Percentiles rank a stretch among this genome's conserved stretches.
Conservation (phyloP, 2,797 vertebrate genomes). For the Sphenopsis melanotis region DNA sequence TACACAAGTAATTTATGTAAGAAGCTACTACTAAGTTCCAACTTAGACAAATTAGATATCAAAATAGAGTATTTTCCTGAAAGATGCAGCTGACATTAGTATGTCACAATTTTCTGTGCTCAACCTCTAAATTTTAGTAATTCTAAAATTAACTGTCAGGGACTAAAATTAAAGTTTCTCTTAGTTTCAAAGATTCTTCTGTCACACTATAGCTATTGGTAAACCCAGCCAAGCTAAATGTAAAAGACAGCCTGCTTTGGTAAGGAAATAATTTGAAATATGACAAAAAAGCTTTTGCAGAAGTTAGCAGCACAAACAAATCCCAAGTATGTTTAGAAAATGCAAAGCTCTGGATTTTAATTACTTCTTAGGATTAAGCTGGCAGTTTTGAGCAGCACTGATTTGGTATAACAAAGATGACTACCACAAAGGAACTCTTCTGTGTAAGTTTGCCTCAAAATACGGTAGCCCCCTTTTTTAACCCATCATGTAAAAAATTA, state of each 20-base stretch:
- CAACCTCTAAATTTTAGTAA: not conserved
- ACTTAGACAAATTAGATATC: not conserved
- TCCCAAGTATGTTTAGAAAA: not conserved
- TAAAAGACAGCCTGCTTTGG: not conserved
- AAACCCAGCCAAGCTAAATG: not conserved
- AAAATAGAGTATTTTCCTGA: not conserved
- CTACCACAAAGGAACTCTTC: not conserved
- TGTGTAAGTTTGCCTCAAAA: not conserved
- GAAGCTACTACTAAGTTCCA: not conserved
- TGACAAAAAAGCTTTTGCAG: not conserved
- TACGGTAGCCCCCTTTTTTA: accelerated
- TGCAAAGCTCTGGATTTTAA: not conserved
- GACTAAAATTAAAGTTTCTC: not conserved
- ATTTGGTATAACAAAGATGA: not conserved
- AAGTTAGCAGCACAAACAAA: not conserved
- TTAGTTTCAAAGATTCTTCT: not conserved
- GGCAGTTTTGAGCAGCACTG: not conserved
- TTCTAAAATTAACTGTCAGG: not conserved
- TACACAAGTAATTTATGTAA: not conserved
- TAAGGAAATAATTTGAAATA: not conserved
- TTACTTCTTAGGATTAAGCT: not conserved
- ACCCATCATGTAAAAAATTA: not conserved
- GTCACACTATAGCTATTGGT: not conserved
- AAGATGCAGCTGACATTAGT: not conserved
- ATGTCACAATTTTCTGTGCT: not conserved